Evolutionary conservation across 1,140 invertebrate genomes (phyloP).

Genomic region (Campoletis sonorensis): DNA sequence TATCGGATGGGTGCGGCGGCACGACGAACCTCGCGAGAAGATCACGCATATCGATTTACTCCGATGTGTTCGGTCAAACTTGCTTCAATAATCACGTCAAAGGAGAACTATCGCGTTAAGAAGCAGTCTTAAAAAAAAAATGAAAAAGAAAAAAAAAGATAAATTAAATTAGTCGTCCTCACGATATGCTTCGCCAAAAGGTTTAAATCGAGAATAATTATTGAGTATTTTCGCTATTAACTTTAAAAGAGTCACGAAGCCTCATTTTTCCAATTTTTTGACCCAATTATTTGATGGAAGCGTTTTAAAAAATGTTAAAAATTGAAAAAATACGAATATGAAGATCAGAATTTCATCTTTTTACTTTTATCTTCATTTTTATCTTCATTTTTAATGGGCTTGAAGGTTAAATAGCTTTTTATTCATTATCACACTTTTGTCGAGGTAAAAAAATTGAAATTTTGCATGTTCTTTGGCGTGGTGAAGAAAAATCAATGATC

Average conservation of each 20-base stretch:
- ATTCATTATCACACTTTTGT: background rate
- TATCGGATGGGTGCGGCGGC: background rate
- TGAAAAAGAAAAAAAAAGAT: background rate
- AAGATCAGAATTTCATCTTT: no score
- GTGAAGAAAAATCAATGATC: constrained; percentile 42
- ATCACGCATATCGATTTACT: constrained; percentile 27
- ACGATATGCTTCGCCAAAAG: background rate
- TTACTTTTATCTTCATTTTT: background rate
- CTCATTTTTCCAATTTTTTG: background rate
- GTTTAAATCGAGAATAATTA: constrained; percentile 12
- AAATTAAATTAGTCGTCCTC: constrained; percentile 10
- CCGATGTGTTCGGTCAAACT: constrained; percentile 12
- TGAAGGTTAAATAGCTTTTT: background rate
- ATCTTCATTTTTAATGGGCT: background rate
- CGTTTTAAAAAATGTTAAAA: no score
- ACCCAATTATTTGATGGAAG: background rate
- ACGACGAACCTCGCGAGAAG: background rate
- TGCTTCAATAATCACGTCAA: background rate
- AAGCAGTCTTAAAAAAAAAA: background rate
- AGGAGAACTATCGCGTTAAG: background rate
- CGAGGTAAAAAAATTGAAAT: constrained; percentile 21
- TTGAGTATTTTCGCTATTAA: constrained; percentile 6
- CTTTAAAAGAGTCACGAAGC: constrained; percentile 19
- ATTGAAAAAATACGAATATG: no score
- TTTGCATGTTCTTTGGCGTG: constrained; percentile 35